Base-by-base conservation (phyloP, 1,140 invertebrate species). In the Leptinotarsa texana region DNA sequence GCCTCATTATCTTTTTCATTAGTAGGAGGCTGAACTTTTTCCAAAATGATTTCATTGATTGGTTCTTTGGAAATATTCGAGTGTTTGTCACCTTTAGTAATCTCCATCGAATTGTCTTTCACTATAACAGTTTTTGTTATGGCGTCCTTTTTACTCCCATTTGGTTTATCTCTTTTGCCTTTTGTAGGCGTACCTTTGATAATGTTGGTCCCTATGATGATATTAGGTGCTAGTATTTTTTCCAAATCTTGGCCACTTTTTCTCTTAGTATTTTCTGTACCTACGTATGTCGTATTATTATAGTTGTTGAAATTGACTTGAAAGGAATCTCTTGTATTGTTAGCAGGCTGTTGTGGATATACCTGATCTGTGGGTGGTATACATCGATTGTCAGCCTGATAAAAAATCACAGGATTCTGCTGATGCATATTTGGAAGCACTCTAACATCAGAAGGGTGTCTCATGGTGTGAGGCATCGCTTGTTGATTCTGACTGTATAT, bases 71-170 rank as follows among this genome's bases (percentile, higher is more conserved):
- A 4, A 65, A 21, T 21, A 18, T 65, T 65, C 42, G 67, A n/a
- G 15, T 69, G 18, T 48, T 48, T 42, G 33, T 27, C 69, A 11
- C 49, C 57, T 72, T 61, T 62, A 5, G 69, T 61, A 15, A 72
- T 62, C 24, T 72, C 69, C 51, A 72, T 72, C 13, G 69, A 72
- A 13, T 72, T 62, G 17, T 72, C 69, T 62, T 72, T 57, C n/a
- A 72, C 57, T 15, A 72, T 72, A 18, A 72, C 49, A 13, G 49
- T 72, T 27, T 61, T 72, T n/a, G 49, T 62, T 13, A 72, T 24
- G 4, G 63, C 17, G 24, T 65, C 21, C 63, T 21, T 24, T 15
- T 65, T 27, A 65, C 61, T 62, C 17, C 17, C 61, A 62, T 13
- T 3, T 21, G 13, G 8, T 18, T 18, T 62, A 62, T 62, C 21